These are phyloP conservation scores for Pelobates cultripes DNA, from an alignment of 2,797 vertebrate genomes.

Conservation along the genomic window DNA sequence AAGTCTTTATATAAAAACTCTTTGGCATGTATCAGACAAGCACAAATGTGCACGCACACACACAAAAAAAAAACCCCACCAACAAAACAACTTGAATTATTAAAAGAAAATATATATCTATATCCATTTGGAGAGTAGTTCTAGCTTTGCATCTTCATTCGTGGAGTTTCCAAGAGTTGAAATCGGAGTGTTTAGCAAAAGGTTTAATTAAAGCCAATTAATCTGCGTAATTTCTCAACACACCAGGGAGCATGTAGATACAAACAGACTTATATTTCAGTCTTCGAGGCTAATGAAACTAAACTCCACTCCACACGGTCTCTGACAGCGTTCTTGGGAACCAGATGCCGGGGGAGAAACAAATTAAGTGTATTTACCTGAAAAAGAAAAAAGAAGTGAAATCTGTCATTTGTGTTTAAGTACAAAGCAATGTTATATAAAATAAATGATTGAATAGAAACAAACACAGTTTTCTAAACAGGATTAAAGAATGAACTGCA, in stretches of 20 bases:
- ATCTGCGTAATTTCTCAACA: conserved; percentile 7
- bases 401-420: not conserved
- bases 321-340: conserved; percentile 59
- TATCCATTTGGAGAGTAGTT: conserved; percentile 17
- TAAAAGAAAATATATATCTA: conserved; percentile 14
- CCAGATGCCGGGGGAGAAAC: conserved; percentile 9
- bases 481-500: no score
- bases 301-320: conserved; percentile 56
- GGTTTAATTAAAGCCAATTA: conserved; percentile 18
- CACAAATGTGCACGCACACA: conserved; percentile 3
- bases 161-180: conserved; percentile 8
- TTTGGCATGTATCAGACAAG: not conserved
- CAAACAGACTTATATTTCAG: conserved; percentile 4
- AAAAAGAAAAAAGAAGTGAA: not conserved
- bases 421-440: not conserved
- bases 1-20: conserved; percentile 27
- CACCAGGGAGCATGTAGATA: conserved; percentile 7
- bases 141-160: conserved; percentile 9
- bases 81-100: not conserved
- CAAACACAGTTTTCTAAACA: no score
- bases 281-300: conserved; percentile 16
- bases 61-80: not conserved
- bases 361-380: conserved; percentile 68
- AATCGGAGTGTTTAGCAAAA: not conserved
- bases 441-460: not conserved